Evolutionary conservation across 64 coral and sea anemone species (phyloP).

Genomic region (Montipora efflorescens): DNA sequence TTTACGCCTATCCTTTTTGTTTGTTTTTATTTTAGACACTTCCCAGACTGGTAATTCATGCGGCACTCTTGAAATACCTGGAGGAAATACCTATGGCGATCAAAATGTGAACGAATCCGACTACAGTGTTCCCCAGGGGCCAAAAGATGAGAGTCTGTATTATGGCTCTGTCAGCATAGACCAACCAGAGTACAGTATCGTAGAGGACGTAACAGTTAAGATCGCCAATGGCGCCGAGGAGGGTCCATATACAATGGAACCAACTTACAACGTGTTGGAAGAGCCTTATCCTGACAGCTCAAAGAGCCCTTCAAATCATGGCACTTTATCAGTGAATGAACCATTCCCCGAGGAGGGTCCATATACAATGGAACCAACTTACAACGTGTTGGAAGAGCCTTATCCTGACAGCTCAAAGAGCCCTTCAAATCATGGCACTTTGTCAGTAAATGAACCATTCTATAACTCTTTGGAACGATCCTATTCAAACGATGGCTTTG

Average conservation of each 20-base stretch:
- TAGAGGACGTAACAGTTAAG: neutral
- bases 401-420: neutral
- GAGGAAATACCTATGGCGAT: neutral
- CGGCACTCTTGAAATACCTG: neutral
- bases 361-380: neutral
- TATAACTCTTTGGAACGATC: constrained; percentile 34
- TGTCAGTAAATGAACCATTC: neutral
- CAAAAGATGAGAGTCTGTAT: neutral
- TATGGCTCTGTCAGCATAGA: neutral
- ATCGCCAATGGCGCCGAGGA: neutral
- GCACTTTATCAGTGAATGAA: neutral
- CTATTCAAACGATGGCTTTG: neutral
- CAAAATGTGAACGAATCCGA: neutral
- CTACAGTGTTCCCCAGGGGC: neutral
- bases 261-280: neutral
- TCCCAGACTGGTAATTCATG: neutral
- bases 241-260: neutral
- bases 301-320: neutral
- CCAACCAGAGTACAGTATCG: neutral
- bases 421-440: neutral
- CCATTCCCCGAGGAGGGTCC: neutral
- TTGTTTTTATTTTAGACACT: neutral
- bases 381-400: neutral
- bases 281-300: neutral
- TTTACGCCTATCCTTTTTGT: neutral